Base-by-base conservation (phyloP, 1,140 invertebrate species). In the Microplitis demolitor region DNA sequence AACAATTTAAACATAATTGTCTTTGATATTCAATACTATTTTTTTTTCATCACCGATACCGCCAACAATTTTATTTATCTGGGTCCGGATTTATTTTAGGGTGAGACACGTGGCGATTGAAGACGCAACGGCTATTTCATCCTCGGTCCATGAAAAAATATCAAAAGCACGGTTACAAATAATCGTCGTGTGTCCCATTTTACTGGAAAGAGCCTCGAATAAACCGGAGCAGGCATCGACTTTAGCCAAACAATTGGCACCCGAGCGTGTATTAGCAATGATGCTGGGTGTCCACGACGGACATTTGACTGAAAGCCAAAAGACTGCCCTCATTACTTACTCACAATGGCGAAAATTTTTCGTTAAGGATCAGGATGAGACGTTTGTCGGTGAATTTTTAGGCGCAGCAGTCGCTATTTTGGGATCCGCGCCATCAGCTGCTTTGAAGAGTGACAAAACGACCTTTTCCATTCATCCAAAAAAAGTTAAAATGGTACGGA, bases 331-430 rank as follows among this genome's bases (percentile, higher is more conserved):
- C 71, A 88, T 92, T 1, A 90, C 89, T 9, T 95, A 93, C 79
- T 89, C 91, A 35, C 89, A 92, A 74, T 96, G 94, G 94, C 89
- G 91, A 51, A 92, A 93, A 76, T 92, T 93, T 83, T 90, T 88
- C 35, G 91, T 93, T 3, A 90, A 90, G 75, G 93, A 95, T 79
- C 93, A 95, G 79, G 94, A 96, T 78, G 91, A 92, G 60, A 91
- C 91, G 0, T 95, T 95, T 78, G 93, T 95, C 4, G 92, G 93
- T 54, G 92, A 94, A 70, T 93, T 96, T 70, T 84, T 95, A 2
- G 91, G 91, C 0, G 91, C 92, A 3, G 93, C 93, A 0, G 91
- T 94, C 39, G 90, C 91, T 39, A 94, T 95, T 66, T 83, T 96
- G 4, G 90, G 92, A 3, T 89, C 88, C 74, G 89, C 89, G 56